Percentiles rank a stretch among this genome's conserved stretches.
phyloP scores from a whole-genome alignment of 2,888 invertebrate genomes.

The Buathra laborator region DNA sequence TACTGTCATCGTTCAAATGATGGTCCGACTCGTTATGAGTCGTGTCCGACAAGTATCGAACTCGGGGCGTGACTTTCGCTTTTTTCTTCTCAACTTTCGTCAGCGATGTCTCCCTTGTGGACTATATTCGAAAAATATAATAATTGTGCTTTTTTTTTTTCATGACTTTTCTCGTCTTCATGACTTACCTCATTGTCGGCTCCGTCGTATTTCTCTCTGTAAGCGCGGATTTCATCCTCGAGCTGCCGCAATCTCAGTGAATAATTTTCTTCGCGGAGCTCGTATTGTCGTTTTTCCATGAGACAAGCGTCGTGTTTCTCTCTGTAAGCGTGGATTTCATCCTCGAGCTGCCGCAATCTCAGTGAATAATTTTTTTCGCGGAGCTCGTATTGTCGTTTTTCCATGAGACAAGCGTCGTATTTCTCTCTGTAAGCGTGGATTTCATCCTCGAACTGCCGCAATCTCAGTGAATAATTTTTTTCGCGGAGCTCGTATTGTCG shows the following conservation, averaged over 20 bases:
- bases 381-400: conserved; percentile 84
- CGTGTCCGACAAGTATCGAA: background rate
- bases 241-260: conserved; percentile 38
- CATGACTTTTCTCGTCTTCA: background rate
- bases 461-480: conserved; percentile 29
- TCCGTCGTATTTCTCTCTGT: conserved; percentile 73
- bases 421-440: conserved; percentile 74
- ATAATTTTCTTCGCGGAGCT: conserved; percentile 78
- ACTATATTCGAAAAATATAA: conserved; percentile 17
- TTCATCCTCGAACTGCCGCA: conserved; percentile 72
- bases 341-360: conserved; percentile 62
- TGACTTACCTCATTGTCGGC: conserved; percentile 58
- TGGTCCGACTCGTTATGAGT: conserved; percentile 24
- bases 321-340: conserved; percentile 76
- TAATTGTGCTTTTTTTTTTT: background rate
- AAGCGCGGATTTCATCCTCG: conserved; percentile 75
- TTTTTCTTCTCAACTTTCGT: conserved; percentile 32
- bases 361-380: conserved; percentile 51
- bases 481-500: conserved; percentile 84
- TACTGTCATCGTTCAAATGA: conserved; percentile 74
- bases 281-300: conserved; percentile 81
- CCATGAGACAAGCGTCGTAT: conserved; percentile 75
- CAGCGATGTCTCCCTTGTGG: background rate
- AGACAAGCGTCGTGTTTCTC: conserved; percentile 76
- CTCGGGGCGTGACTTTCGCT: background rate